These are phyloP conservation scores for Ridgeia piscesae DNA, from an alignment of 1,140 invertebrate genomes.

Conservation along the genomic window DNA sequence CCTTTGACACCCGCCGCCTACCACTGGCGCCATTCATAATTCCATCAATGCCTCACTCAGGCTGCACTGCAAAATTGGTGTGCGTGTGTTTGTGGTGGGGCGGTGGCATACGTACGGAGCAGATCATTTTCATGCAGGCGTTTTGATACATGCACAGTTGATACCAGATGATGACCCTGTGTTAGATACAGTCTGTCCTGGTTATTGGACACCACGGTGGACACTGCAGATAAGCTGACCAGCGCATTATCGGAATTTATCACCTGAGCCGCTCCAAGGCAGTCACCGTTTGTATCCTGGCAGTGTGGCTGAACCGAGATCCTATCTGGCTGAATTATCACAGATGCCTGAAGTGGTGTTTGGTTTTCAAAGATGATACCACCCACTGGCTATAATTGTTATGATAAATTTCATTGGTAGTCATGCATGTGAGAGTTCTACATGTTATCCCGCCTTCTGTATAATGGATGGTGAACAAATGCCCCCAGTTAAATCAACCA, in stretches of 20 bases:
- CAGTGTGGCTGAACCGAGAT: not conserved
- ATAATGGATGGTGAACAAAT: not conserved
- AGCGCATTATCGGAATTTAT: not conserved
- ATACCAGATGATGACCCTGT: not conserved
- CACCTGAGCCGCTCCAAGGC: not conserved
- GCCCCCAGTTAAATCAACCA: not conserved
- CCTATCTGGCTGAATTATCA: not conserved
- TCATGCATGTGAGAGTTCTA: not conserved
- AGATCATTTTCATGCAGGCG: not conserved
- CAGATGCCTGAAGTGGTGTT: not conserved
- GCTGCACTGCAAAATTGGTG: not conserved
- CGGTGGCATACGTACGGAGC: not conserved
- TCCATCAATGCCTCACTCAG: not conserved
- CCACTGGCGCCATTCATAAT: not conserved
- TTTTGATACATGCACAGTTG: not conserved
- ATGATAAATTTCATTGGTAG: not conserved
- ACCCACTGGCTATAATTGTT: not conserved
- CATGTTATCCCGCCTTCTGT: not conserved
- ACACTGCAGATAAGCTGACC: not conserved
- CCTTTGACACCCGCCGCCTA: not conserved
- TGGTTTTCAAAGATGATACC: not conserved
- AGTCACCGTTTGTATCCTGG: not conserved
- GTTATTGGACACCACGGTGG: not conserved
- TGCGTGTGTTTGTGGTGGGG: not conserved
- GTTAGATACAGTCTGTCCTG: not conserved